Evolutionary conservation across 2,797 vertebrate genomes (phyloP).

Genomic region (Chaetodon trifasciatus): DNA sequence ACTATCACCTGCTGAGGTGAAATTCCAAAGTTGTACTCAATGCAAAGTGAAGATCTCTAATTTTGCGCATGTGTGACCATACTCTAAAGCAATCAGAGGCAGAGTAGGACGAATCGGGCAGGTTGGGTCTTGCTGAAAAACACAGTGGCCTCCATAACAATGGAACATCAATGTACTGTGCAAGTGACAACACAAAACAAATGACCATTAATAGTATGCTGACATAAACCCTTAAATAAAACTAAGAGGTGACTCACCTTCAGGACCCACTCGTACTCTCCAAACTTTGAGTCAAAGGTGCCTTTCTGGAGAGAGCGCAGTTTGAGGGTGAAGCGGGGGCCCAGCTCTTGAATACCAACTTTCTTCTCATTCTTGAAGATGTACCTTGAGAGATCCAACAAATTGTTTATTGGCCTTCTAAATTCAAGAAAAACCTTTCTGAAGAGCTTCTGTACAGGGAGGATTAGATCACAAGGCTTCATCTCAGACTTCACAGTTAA

Average conservation of each 20-base stretch:
- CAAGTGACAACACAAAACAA: not conserved
- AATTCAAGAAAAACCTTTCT: not conserved
- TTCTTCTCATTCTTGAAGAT: slow-evolving; percentile 98
- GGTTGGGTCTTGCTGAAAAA: no score
- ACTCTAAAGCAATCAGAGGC: no score
- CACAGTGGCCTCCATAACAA: not conserved
- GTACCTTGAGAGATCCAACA: slow-evolving; percentile 84
- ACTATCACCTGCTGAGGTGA: no score
- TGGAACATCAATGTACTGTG: not conserved
- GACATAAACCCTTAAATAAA: not conserved
- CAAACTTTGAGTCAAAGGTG: slow-evolving; percentile 98
- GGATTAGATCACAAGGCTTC: no score
- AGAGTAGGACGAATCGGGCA: no score
- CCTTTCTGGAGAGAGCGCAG: slow-evolving; percentile 97
- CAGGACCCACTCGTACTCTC: slow-evolving; percentile 98
- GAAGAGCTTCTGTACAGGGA: not conserved
- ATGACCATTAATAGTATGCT: not conserved
- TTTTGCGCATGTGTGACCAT: no score
- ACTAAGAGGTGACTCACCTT: slow-evolving; percentile 87
- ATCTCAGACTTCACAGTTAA: not conserved
- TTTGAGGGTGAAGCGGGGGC: slow-evolving; percentile 97
- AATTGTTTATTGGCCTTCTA: not conserved
- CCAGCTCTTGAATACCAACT: slow-evolving; percentile 98
- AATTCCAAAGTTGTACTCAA: no score
- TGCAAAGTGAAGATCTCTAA: no score